Base-by-base conservation (phyloP, 2,888 invertebrate genomes). In the Eurytoma adleriae region DNA sequence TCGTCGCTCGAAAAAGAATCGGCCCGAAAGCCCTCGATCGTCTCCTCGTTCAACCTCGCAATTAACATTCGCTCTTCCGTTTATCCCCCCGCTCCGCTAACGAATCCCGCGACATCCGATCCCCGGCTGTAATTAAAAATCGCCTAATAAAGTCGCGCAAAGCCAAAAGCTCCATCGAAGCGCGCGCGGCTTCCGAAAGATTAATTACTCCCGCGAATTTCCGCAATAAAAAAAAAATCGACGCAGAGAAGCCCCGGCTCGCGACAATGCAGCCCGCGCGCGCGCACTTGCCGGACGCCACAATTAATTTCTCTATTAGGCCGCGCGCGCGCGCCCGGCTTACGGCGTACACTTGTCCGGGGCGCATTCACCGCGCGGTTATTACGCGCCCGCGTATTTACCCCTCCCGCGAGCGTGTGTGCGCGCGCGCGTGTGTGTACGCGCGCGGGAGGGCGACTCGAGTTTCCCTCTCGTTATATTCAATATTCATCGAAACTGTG, bases 291-390 rank as follows among this genome's bases (percentile, higher is more conserved):
- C 4, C 18, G 52, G 18, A 68, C 24, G 48, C 50, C 27, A 66
- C 71, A 76, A 80, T 80, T 80, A 72, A 76, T 76, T 80, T 80
- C 71, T 71, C 71, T 66, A 71, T 80, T 79, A 79, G 79, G 73
- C 69, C 69, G 68, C 62, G n/a, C n/a, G n/a, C 69, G 24, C 27
- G n/a, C 62, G 56, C 67, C 64, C 50, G 54, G n/a, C 30, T 4
- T 48, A 24, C 27, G 12, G 3, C 54, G n/a, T n/a, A n/a, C 16
- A n/a, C 7, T 5, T 2, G 40, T 5, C 20, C 20, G 54, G 40
- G 18, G 52, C 54, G 30, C 40, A 71, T 71, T 40, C 40, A 61
- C 50, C 18, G 57, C 16, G 20, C 70, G 16, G n/a, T 18, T 40
- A 40, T 67, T 20, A 67, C 18, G 52, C n/a, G 13, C 30, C 3